These are phyloP conservation scores for Liparis tanakae DNA, from an alignment of 2,797 vertebrate species.

Conservation along the genomic window DNA sequence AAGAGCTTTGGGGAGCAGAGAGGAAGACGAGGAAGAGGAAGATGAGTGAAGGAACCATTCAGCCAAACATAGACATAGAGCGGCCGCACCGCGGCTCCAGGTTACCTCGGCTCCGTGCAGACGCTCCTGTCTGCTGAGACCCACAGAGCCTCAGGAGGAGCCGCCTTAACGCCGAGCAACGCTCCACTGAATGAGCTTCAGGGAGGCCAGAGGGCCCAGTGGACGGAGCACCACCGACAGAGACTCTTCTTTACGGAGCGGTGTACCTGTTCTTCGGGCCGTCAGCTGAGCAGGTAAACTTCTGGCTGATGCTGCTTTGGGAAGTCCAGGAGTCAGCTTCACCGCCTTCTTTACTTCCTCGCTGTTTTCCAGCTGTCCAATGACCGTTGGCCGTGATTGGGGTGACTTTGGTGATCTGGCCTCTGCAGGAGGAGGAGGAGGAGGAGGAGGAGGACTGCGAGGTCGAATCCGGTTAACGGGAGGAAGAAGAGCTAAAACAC, in stretches of 20 bases:
- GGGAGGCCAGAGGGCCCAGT: no score
- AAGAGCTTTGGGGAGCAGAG: slow-evolving; percentile 56
- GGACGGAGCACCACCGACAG: no score
- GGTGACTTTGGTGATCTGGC: slow-evolving; percentile 12
- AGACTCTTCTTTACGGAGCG: not conserved
- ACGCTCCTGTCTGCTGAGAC: no score
- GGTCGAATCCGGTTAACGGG: slow-evolving; percentile 66
- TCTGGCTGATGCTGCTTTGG: not conserved
- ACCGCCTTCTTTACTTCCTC: slow-evolving; percentile 22
- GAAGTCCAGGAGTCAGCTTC: slow-evolving; percentile 14
- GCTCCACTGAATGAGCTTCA: no score
- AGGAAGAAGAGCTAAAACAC: slow-evolving; percentile 74
- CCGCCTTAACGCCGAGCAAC: no score
- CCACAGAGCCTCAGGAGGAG: no score
- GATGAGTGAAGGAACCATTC: slow-evolving; percentile 22
- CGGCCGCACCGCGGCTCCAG: no score
- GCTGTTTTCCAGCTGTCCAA: slow-evolving; percentile 35
- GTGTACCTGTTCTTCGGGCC: slow-evolving; percentile 61
- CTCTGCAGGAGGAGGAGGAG: slow-evolving; percentile 55
- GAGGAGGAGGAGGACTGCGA: slow-evolving; percentile 61
- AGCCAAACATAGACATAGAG: no score
- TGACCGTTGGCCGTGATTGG: not conserved
- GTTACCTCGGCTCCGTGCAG: no score
- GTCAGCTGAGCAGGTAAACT: not conserved
- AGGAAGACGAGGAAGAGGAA: not conserved